These are phyloP conservation scores for Aplochiton taeniatus DNA, from an alignment of 2,797 vertebrate species.

Conservation along the genomic window DNA sequence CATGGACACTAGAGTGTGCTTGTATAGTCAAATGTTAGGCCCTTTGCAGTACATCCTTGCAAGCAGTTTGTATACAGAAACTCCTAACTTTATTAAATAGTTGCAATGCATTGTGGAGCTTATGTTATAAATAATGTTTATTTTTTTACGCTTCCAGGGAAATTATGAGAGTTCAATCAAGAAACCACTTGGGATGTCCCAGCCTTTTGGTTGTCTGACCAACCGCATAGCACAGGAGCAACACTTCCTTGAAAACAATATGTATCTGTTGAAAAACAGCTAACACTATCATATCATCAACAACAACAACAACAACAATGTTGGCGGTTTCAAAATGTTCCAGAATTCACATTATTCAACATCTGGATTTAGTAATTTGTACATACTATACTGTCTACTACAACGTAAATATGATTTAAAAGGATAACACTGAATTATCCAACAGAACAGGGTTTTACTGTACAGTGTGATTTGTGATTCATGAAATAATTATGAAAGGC, in stretches of 20 bases:
- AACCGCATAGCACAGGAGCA: slow-evolving; percentile 78
- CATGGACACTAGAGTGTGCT: slow-evolving; percentile 64
- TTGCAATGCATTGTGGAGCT: slow-evolving; percentile 23
- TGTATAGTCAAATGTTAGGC: slow-evolving; percentile 45
- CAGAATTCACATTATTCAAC: slow-evolving; percentile 72
- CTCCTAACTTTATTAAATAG: slow-evolving; percentile 34
- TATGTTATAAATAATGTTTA: slow-evolving; percentile 34
- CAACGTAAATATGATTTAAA: slow-evolving; percentile 71
- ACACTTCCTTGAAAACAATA: slow-evolving; percentile 60
- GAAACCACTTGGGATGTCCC: slow-evolving; percentile 76
- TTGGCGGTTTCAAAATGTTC: slow-evolving; percentile 62
- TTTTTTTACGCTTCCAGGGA: slow-evolving; percentile 42
- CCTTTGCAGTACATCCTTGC: slow-evolving; percentile 54
- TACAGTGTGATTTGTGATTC: slow-evolving; percentile 79
- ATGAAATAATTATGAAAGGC: slow-evolving; percentile 56
- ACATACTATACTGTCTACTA: slow-evolving; percentile 71
- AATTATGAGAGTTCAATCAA: slow-evolving; percentile 73
- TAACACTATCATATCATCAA: not conserved
- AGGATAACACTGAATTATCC: slow-evolving; percentile 78
- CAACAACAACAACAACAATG: slow-evolving; percentile 30
- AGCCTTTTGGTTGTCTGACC: slow-evolving; percentile 77
- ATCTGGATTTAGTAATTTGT: slow-evolving; percentile 74
- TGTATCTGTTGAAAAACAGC: slow-evolving; percentile 54
- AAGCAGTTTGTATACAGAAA: slow-evolving; percentile 61
- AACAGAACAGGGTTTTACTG: slow-evolving; percentile 77